Evolutionary conservation across 2,888 invertebrate species (phyloP).

Genomic region (Notodonta dromedarius): DNA sequence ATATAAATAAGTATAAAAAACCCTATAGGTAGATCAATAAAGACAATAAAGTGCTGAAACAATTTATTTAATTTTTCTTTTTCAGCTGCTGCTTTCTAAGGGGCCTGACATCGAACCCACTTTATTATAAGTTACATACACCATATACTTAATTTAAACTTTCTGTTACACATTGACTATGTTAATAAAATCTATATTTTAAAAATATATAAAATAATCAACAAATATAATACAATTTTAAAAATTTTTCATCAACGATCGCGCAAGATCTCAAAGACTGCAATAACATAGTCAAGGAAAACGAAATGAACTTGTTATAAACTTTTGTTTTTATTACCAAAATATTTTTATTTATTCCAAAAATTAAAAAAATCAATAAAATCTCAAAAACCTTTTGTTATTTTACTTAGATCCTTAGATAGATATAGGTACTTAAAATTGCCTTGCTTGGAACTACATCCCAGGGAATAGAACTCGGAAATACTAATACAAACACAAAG

Average conservation of each 20-base stretch:
- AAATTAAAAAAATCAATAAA: slow-evolving; percentile 75
- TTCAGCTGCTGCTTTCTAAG: slow-evolving; percentile 81
- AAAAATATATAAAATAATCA: slow-evolving; percentile 38
- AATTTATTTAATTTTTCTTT: slow-evolving; percentile 44
- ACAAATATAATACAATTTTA: slow-evolving; percentile 19
- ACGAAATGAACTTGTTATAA: slow-evolving; percentile 66
- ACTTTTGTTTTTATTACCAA: slow-evolving; percentile 73
- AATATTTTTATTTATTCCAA: slow-evolving; percentile 77
- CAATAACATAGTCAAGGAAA: slow-evolving; percentile 76
- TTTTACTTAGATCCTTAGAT: slow-evolving; percentile 21
- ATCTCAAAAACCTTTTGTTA: slow-evolving; percentile 46
- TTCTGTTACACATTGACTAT: slow-evolving; percentile 72
- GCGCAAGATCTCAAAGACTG: slow-evolving; percentile 73
- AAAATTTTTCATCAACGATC: slow-evolving; percentile 43
- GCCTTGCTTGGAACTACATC: no score
- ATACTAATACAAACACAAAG: no score
- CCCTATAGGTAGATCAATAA: no score
- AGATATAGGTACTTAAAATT: neutral
- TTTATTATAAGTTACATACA: slow-evolving; percentile 60
- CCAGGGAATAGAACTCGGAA: no score
- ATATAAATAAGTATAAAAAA: no score
- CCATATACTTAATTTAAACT: slow-evolving; percentile 59
- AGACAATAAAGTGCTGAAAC: neutral
- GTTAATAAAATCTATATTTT: slow-evolving; percentile 50
- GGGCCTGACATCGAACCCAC: slow-evolving; percentile 62